A percentile compares a stretch with the other conserved stretches of the same genome.
These are phyloP conservation scores for Argyrosomus japonicus DNA, from an alignment of 2,113 vertebrate species.

Conservation along the genomic window DNA sequence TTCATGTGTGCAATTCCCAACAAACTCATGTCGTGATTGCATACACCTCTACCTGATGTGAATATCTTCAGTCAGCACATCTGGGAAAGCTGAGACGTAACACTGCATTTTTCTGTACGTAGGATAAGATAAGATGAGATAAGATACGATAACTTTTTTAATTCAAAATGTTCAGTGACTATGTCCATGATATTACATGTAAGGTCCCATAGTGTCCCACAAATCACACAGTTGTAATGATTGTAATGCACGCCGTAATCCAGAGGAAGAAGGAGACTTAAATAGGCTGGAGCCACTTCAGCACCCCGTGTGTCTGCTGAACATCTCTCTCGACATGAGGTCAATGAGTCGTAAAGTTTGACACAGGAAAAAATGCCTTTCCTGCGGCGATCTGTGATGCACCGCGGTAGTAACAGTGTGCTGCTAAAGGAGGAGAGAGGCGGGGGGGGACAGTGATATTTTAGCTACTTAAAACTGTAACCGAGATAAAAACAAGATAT, in stretches of 20 bases:
- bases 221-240: background rate
- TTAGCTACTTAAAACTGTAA: too few relatives aligned
- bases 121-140: too few relatives aligned
- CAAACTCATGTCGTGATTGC: slow-evolving; percentile 20
- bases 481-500: too few relatives aligned
- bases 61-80: slow-evolving; percentile 8
- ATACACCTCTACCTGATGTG: background rate
- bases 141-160: background rate
- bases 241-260: background rate
- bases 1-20: slow-evolving; percentile 3
- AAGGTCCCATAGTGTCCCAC: background rate
- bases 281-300: background rate
- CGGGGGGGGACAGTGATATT: too few relatives aligned
- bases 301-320: background rate
- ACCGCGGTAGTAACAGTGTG: too few relatives aligned
- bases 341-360: too few relatives aligned
- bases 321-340: too few relatives aligned
- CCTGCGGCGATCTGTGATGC: too few relatives aligned
- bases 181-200: too few relatives aligned
- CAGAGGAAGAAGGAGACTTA: background rate
- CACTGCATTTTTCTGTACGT: background rate
- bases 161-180: background rate
- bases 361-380: too few relatives aligned
- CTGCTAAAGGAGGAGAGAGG: too few relatives aligned
- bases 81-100: background rate